A percentile compares a stretch with the other conserved stretches of the same genome.
Conservation (phyloP, 2,113 vertebrate species). For the Spheniscus mendiculus region DNA sequence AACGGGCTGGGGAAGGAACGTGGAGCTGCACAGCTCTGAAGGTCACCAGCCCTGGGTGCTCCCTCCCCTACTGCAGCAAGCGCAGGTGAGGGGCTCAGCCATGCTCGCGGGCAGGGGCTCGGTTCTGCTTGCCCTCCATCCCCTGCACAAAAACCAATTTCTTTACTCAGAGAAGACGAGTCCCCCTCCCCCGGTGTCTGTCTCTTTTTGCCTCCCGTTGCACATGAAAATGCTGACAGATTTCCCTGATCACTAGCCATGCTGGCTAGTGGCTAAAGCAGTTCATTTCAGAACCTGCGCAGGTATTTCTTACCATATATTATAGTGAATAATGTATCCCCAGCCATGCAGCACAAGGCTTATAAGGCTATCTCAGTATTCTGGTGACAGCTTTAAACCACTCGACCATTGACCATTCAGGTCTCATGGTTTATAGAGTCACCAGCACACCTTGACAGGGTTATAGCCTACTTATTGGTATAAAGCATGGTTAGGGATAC, state of each 20-base stretch:
- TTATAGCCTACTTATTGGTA: constrained; percentile 72
- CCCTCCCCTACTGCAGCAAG: background rate
- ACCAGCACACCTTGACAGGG: constrained; percentile 73
- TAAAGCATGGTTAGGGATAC: constrained; percentile 74
- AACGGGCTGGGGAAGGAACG: accelerated
- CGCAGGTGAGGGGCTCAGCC: background rate
- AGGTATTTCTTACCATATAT: constrained; percentile 71
- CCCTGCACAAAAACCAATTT: background rate
- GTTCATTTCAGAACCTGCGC: constrained; percentile 63
- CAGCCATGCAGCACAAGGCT: constrained; percentile 70
- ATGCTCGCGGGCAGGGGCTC: background rate
- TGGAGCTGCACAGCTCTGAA: background rate
- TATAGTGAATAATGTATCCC: constrained; percentile 72
- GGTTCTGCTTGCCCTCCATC: background rate
- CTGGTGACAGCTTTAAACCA: constrained; percentile 74
- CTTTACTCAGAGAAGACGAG: background rate
- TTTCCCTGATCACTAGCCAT: constrained; percentile 62
- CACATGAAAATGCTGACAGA: constrained; percentile 59
- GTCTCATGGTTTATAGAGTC: constrained; percentile 74
- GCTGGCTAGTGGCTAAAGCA: constrained; percentile 69
- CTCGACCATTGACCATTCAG: constrained; percentile 74
- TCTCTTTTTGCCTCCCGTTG: constrained; percentile 5
- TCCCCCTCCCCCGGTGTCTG: background rate
- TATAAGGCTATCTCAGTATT: constrained; percentile 73
- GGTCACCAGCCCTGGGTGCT: background rate